phyloP scores from a whole-genome alignment of 2,888 invertebrate genomes.

The Leistus spinibarbis region DNA sequence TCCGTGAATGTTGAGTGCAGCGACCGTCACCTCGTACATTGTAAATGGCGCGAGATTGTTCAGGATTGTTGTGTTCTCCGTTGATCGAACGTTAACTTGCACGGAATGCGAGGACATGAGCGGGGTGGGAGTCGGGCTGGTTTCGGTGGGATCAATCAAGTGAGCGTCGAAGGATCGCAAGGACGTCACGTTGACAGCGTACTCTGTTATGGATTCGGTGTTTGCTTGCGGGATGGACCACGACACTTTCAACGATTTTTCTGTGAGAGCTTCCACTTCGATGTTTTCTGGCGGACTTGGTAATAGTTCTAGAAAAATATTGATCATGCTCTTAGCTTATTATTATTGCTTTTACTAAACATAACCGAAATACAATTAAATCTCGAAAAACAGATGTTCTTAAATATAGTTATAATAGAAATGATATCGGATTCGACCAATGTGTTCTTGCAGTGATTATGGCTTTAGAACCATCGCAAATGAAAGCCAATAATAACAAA shows the following conservation, averaged over 20 bases:
- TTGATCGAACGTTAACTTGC: slow-evolving; percentile 64
- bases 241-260: slow-evolving; percentile 72
- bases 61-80: slow-evolving; percentile 64
- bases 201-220: slow-evolving; percentile 68
- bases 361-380: neutral
- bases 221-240: slow-evolving; percentile 73
- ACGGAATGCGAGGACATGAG: slow-evolving; percentile 54
- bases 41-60: slow-evolving; percentile 75
- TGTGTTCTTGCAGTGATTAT: no score
- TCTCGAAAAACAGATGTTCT: no score
- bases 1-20: slow-evolving; percentile 75
- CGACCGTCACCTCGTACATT: slow-evolving; percentile 81
- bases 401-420: no score
- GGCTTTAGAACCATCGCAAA: no score
- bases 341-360: neutral
- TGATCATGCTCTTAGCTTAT: no score
- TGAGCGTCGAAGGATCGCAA: slow-evolving; percentile 71
- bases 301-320: slow-evolving; percentile 68
- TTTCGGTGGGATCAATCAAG: slow-evolving; percentile 59
- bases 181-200: slow-evolving; percentile 74
- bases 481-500: neutral
- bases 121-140: slow-evolving; percentile 46
- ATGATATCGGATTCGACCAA: no score
- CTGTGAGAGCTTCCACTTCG: slow-evolving; percentile 73
- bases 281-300: slow-evolving; percentile 77